Percentiles rank a stretch among this genome's conserved stretches.
Conservation (phyloP, 2,888 invertebrate genomes). For the Hydrotaea cyrtoneurina region DNA sequence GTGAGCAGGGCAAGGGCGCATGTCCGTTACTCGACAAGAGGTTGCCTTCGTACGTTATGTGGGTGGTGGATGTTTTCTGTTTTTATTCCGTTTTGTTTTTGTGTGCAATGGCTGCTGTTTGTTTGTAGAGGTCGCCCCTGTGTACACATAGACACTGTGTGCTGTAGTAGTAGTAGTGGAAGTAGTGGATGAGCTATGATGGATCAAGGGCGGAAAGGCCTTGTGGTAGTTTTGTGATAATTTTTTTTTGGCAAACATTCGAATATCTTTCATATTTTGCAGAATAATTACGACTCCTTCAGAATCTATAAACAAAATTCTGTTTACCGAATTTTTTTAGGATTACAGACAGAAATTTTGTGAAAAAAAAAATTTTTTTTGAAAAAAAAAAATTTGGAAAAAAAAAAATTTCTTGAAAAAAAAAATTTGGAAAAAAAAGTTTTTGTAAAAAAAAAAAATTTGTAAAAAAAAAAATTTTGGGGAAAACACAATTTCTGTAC, state of each 20-base stretch:
- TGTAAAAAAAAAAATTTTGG: too few species aligned
- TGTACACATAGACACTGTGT: background rate
- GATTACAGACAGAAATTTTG: too few species aligned
- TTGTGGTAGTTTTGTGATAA: background rate
- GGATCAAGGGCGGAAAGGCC: background rate
- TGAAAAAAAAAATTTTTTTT: too few species aligned
- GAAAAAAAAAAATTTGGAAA: too few species aligned
- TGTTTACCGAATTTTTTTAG: too few species aligned
- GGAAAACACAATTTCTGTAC: too few species aligned
- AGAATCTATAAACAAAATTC: too few species aligned
- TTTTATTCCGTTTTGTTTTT: slow-evolving; percentile 21
- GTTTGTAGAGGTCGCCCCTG: slow-evolving; percentile 61
- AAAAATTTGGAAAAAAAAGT: too few species aligned
- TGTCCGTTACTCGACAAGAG: background rate
- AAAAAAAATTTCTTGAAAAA: too few species aligned
- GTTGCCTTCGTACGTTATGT: slow-evolving; percentile 46
- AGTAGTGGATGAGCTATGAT: background rate
- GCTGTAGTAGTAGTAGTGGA: background rate
- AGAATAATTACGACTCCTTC: too few species aligned
- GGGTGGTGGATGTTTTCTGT: slow-evolving; percentile 16
- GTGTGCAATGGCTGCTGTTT: slow-evolving; percentile 46
- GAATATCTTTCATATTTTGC: background rate
- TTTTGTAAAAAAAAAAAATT: too few species aligned
- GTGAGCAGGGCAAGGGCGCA: background rate
- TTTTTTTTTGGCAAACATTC: background rate